Conservation (phyloP, 2,888 invertebrate species). For the Eilema griseolum region DNA sequence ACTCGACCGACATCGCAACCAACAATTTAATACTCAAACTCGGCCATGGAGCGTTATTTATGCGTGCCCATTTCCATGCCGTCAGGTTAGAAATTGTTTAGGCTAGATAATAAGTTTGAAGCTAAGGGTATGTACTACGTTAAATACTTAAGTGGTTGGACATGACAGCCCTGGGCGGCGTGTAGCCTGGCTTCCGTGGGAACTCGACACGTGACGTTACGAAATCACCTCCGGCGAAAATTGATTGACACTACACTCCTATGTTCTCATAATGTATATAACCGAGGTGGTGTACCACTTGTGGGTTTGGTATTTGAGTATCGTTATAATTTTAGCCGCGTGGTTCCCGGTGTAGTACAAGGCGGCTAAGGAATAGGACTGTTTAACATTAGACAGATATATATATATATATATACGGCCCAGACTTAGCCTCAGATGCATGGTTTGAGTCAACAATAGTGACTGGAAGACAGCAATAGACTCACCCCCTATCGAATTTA, state of each 20-base stretch:
- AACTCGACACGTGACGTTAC: slow-evolving; percentile 83
- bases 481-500: too few species aligned
- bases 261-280: slow-evolving; percentile 52
- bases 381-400: too few species aligned
- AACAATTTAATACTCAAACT: slow-evolving; percentile 74
- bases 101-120: slow-evolving; percentile 85
- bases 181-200: slow-evolving; percentile 84
- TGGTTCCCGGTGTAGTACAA: too few species aligned
- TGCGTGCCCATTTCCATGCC: slow-evolving; percentile 83
- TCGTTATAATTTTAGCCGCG: too few species aligned
- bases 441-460: too few species aligned
- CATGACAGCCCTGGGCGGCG: slow-evolving; percentile 84
- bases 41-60: slow-evolving; percentile 77
- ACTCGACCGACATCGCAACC: slow-evolving; percentile 63
- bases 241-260: slow-evolving; percentile 77
- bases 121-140: slow-evolving; percentile 82
- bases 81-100: slow-evolving; percentile 80
- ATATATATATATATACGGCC: too few species aligned
- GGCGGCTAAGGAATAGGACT: too few species aligned
- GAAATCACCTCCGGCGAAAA: slow-evolving; percentile 83
- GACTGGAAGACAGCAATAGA: too few species aligned
- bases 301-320: slow-evolving; percentile 32
- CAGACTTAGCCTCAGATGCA: too few species aligned
- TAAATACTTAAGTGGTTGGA: slow-evolving; percentile 85
- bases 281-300: slow-evolving; percentile 44